These are phyloP conservation scores for Anodontia alba DNA, from an alignment of 2,888 invertebrate species.

Conservation along the genomic window DNA sequence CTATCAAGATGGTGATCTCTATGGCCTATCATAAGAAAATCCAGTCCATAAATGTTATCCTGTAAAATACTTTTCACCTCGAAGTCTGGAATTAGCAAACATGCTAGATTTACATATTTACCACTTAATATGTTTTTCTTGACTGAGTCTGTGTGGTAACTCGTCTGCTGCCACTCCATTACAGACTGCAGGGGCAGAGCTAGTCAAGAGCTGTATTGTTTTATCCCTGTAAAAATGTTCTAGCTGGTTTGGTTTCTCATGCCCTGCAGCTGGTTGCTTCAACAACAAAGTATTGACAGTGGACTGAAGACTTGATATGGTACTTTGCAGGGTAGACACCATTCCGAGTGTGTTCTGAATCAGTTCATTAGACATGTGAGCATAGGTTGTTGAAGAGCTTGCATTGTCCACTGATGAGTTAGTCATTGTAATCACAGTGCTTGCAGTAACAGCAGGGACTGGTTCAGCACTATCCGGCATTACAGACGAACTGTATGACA, in stretches of 20 bases:
- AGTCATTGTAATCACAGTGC: neutral
- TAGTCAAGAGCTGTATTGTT: too few relatives aligned
- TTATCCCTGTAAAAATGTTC: too few relatives aligned
- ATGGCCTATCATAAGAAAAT: neutral
- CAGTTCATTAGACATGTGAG: neutral
- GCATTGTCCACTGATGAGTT: neutral
- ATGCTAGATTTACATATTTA: neutral
- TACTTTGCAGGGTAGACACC: too few relatives aligned
- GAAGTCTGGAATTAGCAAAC: neutral
- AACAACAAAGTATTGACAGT: too few relatives aligned
- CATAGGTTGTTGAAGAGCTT: neutral
- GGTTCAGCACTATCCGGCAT: neutral
- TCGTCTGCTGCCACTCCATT: too few relatives aligned
- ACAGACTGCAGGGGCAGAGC: too few relatives aligned
- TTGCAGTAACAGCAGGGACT: neutral
- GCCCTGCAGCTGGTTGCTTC: too few relatives aligned
- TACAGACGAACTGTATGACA: neutral
- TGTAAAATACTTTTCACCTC: neutral
- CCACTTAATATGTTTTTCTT: too few relatives aligned
- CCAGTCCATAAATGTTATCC: neutral
- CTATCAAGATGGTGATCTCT: conserved; percentile 5
- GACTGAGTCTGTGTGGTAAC: too few relatives aligned
- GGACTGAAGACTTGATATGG: too few relatives aligned
- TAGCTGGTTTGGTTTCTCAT: too few relatives aligned
- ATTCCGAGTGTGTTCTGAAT: neutral